Evolutionary conservation across 2,113 vertebrate species (phyloP), one percentile per base, ranked within the genome.

Genomic region (Pelusios castaneus): DNA sequence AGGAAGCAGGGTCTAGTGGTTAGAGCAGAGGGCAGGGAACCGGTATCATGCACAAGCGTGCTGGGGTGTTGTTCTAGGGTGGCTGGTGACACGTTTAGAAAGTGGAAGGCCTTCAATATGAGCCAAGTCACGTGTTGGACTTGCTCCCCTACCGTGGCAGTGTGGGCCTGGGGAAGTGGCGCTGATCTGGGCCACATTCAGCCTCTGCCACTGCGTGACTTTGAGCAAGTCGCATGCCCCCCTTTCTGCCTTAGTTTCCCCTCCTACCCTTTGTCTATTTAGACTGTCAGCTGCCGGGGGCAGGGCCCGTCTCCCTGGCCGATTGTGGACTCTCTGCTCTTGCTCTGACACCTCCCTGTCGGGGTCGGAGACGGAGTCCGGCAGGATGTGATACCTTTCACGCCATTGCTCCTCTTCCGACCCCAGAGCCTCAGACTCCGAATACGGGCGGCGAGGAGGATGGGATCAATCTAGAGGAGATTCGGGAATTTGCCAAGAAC

Each of bases 401-500:
- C 9, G 0, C 6, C 85, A 45, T 17, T 45, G 4, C 21, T 52
- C 2, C 47, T 82, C 2, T 0, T 2, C 27, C 1, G 22, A 29
- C 41, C 8, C 3, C 91, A 99, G 99, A 99, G 95, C 98, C 99
- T 24, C 98, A 98, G 45, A 98, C 98, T 85, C 97, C 98, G 22
- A 97, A 81, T 82, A 91, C 75, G 47, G 94, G 96, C 77, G 90
- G 96, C 29, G 97, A 99, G 47, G 99, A 99, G 92, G 99, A 99
- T 3, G 99, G 99, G 55, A 99, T 99, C 94, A 99, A 99, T 97
- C 98, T 99, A 95, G 99, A 99, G 96, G 99, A 99, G 96, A 99
- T 99, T 79, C 98, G 99, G 25, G 99, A 99, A 97, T 99, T 99
- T 96, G 99, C 99, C 96, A 99, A 99, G 98, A 99, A 99, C 96